phyloP scores from a whole-genome alignment of 2,888 invertebrate genomes.

The Drosophila barbarae region DNA sequence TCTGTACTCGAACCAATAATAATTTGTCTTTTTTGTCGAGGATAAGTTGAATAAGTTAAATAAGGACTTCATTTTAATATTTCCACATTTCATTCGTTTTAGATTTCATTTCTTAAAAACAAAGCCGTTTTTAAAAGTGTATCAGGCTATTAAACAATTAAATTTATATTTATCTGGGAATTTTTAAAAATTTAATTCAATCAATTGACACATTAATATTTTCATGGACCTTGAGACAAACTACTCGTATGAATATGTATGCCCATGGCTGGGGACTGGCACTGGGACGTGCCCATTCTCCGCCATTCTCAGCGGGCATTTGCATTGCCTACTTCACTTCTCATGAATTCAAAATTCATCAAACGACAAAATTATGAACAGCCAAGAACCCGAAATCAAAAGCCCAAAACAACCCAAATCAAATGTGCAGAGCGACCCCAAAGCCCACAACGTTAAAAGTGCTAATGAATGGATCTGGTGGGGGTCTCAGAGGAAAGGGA shows the following conservation, averaged over 20 bases:
- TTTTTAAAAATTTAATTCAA: background rate
- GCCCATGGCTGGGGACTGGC: conserved; percentile 1
- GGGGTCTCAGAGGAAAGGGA: conserved; percentile 1
- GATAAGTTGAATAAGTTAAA: no score
- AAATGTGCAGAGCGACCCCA: conserved; percentile 27
- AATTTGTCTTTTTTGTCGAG: no score
- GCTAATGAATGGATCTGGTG: conserved; percentile 48
- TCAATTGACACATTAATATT: conserved; percentile 4
- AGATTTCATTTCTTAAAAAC: no score
- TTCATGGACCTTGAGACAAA: conserved; percentile 2
- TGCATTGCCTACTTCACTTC: conserved; percentile 43
- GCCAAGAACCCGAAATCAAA: conserved; percentile 52
- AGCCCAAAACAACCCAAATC: conserved; percentile 12
- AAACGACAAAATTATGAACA: conserved; percentile 62
- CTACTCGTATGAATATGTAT: conserved; percentile 18
- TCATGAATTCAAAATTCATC: conserved; percentile 50
- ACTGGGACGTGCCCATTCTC: conserved; percentile 14
- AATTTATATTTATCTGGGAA: background rate
- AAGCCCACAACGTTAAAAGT: conserved; percentile 28
- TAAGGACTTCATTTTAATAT: no score
- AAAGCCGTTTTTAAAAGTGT: no score
- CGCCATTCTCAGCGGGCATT: conserved; percentile 35
- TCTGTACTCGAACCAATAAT: no score
- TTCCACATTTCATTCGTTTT: no score
- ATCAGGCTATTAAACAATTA: background rate